phyloP scores from a whole-genome alignment of 2,888 invertebrate genomes.

The Synergus laeviventris region DNA sequence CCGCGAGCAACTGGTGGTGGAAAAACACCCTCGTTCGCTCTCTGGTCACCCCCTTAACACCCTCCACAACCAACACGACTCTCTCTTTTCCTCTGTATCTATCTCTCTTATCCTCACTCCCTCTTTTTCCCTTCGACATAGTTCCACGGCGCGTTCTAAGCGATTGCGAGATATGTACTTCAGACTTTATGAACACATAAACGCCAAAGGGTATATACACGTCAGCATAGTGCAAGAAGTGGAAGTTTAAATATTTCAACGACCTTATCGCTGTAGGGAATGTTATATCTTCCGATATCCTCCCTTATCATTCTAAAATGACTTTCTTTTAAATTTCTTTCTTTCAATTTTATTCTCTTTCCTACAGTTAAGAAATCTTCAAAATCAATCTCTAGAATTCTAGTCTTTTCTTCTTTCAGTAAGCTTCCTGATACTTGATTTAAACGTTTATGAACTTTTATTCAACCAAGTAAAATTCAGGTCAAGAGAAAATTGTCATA shows the following conservation, averaged over 20 bases:
- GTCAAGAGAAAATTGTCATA: not conserved
- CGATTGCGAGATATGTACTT: constrained; percentile 64
- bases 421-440: no score
- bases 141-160: constrained; percentile 64
- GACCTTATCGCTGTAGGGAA: constrained; percentile 16
- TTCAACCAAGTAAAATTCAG: not conserved
- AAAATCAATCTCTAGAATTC: not conserved
- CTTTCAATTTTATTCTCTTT: not conserved
- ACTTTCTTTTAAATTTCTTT: constrained; percentile 18
- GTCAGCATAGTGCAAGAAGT: constrained; percentile 39
- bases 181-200: constrained; percentile 71
- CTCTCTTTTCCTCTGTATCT: constrained; percentile 43
- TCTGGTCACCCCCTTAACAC: constrained; percentile 59
- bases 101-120: constrained; percentile 48
- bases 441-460: no score
- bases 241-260: constrained; percentile 40
- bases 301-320: constrained; percentile 34
- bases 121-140: constrained; percentile 48
- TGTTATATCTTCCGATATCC: constrained; percentile 22
- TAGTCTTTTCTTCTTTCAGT: not conserved
- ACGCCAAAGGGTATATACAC: constrained; percentile 62
- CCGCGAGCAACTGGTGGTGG: constrained; percentile 76
- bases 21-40: constrained; percentile 75
- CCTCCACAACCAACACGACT: constrained; percentile 62
- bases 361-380: not conserved